These are phyloP conservation scores for Cryptotermes secundus DNA, from an alignment of 1,140 invertebrate species.

Conservation along the genomic window DNA sequence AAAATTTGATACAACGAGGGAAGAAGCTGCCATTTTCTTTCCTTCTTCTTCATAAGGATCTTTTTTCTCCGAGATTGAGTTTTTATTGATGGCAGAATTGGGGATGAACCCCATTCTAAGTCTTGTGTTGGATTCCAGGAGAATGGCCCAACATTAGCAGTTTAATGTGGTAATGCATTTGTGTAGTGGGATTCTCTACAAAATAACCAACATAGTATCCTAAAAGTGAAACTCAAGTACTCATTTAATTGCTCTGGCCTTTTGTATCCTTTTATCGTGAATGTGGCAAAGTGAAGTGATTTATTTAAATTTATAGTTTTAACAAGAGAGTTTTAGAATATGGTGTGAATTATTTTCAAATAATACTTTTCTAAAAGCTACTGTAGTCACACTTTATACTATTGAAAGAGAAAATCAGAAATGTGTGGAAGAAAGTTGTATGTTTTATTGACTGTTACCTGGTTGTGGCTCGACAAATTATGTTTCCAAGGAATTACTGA, in stretches of 20 bases:
- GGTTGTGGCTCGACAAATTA: no score
- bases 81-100: background rate
- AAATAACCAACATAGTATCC: background rate
- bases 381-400: background rate
- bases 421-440: no score
- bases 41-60: background rate
- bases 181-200: background rate
- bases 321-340: background rate
- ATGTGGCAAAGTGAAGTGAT: background rate
- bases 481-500: no score
- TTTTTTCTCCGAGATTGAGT: background rate
- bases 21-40: background rate
- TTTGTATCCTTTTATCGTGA: background rate
- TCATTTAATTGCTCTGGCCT: background rate
- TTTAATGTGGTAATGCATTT: background rate
- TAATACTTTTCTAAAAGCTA: background rate
- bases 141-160: background rate
- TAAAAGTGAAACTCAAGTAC: background rate
- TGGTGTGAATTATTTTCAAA: background rate
- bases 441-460: no score
- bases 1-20: background rate
- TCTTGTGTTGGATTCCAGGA: background rate
- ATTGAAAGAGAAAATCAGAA: no score
- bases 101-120: background rate
- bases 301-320: background rate